Conservation (phyloP, 2,888 invertebrate species). For the Neoaliturus tenellus region DNA sequence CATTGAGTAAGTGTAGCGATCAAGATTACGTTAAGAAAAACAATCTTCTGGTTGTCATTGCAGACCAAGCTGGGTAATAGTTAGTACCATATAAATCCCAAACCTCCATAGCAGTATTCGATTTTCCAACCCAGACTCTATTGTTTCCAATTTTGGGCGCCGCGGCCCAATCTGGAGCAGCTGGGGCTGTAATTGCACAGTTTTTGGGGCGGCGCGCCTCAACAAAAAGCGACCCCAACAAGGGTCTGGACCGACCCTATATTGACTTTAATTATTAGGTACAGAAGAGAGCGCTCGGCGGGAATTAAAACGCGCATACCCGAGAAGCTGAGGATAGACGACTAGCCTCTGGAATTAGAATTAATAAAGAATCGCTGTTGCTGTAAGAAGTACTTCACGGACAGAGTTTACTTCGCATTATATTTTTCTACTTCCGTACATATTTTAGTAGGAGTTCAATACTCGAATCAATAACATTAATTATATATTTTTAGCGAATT, state of each 20-base stretch:
- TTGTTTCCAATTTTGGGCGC: conserved; percentile 19
- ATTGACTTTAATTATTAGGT: conserved; percentile 35
- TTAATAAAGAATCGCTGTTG: background rate
- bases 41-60: background rate
- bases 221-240: conserved; percentile 12
- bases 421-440: no score
- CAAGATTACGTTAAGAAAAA: no score
- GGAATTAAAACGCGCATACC: conserved; percentile 23
- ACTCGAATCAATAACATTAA: no score
- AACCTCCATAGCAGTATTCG: background rate
- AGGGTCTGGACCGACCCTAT: background rate
- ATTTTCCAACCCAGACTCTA: background rate
- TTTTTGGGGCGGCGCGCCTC: conserved; percentile 28
- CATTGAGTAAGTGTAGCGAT: no score
- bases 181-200: conserved; percentile 1
- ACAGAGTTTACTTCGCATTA: no score
- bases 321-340: background rate
- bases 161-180: background rate
- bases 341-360: background rate
- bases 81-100: background rate
- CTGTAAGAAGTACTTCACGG: no score
- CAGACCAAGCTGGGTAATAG: no score
- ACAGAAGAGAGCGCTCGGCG: background rate
- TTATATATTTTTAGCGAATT: no score
- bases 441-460: no score